These are phyloP conservation scores for Pomatostomus ruficeps DNA, from an alignment of 2,113 vertebrate species.

Conservation along the genomic window DNA sequence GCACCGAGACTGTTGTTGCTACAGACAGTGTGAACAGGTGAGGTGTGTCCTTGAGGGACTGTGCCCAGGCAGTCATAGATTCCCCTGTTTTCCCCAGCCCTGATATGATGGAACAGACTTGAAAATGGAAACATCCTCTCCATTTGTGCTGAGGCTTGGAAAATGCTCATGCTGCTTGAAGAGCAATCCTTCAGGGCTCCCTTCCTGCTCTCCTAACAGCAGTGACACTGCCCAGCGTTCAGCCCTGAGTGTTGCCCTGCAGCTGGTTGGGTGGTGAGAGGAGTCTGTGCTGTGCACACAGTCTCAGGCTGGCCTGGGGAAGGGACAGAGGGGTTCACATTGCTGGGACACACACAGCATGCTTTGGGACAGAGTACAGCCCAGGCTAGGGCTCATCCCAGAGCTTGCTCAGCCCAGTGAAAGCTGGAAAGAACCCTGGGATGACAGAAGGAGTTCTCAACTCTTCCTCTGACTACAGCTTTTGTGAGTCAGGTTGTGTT, in stretches of 20 bases:
- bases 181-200: not conserved
- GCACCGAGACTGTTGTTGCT: not conserved
- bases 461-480: not conserved
- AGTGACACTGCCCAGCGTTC: not conserved
- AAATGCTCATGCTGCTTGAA: not conserved
- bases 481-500: conserved; percentile 61
- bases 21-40: accelerated
- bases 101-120: not conserved
- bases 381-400: not conserved
- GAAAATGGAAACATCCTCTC: not conserved
- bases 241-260: not conserved
- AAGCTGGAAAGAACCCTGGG: not conserved
- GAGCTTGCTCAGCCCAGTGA: not conserved
- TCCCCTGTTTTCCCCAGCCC: not conserved
- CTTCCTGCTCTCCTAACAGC: not conserved
- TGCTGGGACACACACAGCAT: not conserved
- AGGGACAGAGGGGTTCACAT: not conserved
- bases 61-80: not conserved
- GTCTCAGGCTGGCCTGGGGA: not conserved
- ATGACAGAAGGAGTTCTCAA: conserved; percentile 28
- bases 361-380: not conserved
- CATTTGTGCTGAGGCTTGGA: not conserved
- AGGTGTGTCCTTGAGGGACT: not conserved
- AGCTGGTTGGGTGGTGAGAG: not conserved
- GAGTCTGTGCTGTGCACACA: not conserved